Evolutionary conservation across 1,140 invertebrate species (phyloP).

Genomic region (Ectropis grisescens): DNA sequence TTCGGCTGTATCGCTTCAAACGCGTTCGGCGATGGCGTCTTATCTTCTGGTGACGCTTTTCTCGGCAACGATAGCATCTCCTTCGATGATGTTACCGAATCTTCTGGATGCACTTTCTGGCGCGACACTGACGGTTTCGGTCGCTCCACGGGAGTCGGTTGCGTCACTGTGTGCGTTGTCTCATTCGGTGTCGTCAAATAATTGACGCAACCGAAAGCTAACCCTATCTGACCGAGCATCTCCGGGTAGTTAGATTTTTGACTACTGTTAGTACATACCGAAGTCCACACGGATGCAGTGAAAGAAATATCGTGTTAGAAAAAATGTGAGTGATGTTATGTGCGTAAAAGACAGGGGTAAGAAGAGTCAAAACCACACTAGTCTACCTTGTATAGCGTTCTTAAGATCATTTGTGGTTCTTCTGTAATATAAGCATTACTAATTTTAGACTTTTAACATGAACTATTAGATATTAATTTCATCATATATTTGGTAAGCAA

Average conservation of each 20-base stretch:
- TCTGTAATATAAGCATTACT: slow-evolving; percentile 53
- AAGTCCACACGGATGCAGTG: slow-evolving; percentile 35
- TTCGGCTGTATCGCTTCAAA: slow-evolving; percentile 44
- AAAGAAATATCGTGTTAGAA: slow-evolving; percentile 25
- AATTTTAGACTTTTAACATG: slow-evolving; percentile 19
- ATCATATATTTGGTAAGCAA: slow-evolving; percentile 1
- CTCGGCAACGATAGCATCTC: slow-evolving; percentile 42
- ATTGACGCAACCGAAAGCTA: slow-evolving; percentile 67
- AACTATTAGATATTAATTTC: too few relatives aligned
- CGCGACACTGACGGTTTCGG: slow-evolving; percentile 19
- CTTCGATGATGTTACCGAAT: slow-evolving; percentile 25
- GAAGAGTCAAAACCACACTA: slow-evolving; percentile 39
- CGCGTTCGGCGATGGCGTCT: slow-evolving; percentile 38
- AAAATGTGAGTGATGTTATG: slow-evolving; percentile 17
- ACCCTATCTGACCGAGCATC: slow-evolving; percentile 66
- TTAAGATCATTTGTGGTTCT: slow-evolving; percentile 63
- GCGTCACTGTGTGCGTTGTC: slow-evolving; percentile 14
- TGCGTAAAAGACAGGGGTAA: background rate
- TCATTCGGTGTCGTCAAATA: slow-evolving; percentile 48
- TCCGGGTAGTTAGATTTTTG: slow-evolving; percentile 68
- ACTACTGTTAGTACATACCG: slow-evolving; percentile 44
- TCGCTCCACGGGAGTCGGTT: slow-evolving; percentile 18
- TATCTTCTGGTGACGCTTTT: slow-evolving; percentile 48
- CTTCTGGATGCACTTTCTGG: slow-evolving; percentile 55
- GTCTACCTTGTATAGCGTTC: slow-evolving; percentile 62